Base-by-base conservation (phyloP, 2,888 invertebrate species). In the Conops quadrifasciatus region DNA sequence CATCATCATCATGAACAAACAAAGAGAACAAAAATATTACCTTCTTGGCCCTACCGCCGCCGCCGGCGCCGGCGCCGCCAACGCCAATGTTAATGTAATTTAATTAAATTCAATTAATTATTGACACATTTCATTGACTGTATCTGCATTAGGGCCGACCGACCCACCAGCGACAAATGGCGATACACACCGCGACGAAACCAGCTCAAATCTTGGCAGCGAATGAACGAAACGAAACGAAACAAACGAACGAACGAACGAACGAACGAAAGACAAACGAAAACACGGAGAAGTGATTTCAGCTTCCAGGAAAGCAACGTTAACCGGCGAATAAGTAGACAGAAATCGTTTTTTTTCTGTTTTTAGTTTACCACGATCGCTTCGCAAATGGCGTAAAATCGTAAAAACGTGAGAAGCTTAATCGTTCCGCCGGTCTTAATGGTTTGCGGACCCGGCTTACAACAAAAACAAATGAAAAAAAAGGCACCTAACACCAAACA, bases 61-160 rank as follows among this genome's bases (percentile, higher is more conserved):
- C 53, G 3, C 24, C 53, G 1, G 13, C 21, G 13, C 13, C 26
- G 13, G 2, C 4, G 13, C n/a, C 43, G 45, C 47, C 16, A 13
- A 24, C 47, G 11, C 26, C 5, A 9, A 7, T 24, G 58, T 13
- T 4, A 13, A 53, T n/a, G 24, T 58, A 24, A 58, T 79, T 81
- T 80, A 83, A 82, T 83, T 83, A 80, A 81, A 83, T 83, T 77
- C 81, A 84, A 84, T 83, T 83, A 83, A 83, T 83, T 84, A 83
- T 82, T 83, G 81, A 84, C 83, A 83, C 82, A 82, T 83, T 81
- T 81, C 73, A 77, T 71, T 71, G 62, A 56, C 72, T 43, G 60
- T 65, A 58, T 72, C 59, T 62, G 49, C 72, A 75, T 79, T 73
- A 24, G 28, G 21, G 58, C 24, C 51, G 49, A 53, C 3, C 28